These are phyloP conservation scores for Antheraea assamensis DNA, from an alignment of 2,888 invertebrate species.

Conservation along the genomic window DNA sequence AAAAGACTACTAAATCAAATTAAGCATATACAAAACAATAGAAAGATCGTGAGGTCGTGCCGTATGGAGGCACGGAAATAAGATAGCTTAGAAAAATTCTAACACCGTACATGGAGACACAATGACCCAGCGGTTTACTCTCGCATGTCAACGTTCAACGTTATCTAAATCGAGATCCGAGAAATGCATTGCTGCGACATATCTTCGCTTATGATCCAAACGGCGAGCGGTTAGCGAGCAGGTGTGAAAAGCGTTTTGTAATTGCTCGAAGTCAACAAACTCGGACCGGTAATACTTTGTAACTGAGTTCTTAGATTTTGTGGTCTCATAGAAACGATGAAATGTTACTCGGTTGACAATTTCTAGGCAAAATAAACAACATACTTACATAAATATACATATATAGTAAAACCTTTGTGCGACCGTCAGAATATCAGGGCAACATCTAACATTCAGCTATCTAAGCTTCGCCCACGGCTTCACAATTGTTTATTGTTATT, in stretches of 20 bases:
- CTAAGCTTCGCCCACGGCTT: background rate
- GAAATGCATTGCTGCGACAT: slow-evolving; percentile 62
- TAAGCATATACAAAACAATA: slow-evolving; percentile 25
- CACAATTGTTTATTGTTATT: no score
- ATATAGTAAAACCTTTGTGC: background rate
- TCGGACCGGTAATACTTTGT: slow-evolving; percentile 11
- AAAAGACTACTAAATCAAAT: background rate
- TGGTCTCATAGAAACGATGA: slow-evolving; percentile 20
- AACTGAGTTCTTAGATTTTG: slow-evolving; percentile 5
- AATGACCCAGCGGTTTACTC: slow-evolving; percentile 21
- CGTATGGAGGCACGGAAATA: slow-evolving; percentile 32
- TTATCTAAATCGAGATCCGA: slow-evolving; percentile 44
- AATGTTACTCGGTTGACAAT: slow-evolving; percentile 15
- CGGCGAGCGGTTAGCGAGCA: slow-evolving; percentile 61
- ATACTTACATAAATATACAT: background rate
- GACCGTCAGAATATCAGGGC: background rate
- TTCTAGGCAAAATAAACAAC: background rate
- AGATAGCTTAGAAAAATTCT: slow-evolving; percentile 35
- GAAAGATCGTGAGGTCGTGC: slow-evolving; percentile 43
- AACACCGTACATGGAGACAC: slow-evolving; percentile 38
- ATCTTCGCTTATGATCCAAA: slow-evolving; percentile 57
- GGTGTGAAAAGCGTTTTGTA: slow-evolving; percentile 75
- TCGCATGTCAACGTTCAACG: slow-evolving; percentile 26
- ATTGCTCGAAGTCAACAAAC: slow-evolving; percentile 62
- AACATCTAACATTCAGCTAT: background rate